Base-by-base conservation (phyloP, 2,888 invertebrate genomes). In the Podotricha telesiphe region DNA sequence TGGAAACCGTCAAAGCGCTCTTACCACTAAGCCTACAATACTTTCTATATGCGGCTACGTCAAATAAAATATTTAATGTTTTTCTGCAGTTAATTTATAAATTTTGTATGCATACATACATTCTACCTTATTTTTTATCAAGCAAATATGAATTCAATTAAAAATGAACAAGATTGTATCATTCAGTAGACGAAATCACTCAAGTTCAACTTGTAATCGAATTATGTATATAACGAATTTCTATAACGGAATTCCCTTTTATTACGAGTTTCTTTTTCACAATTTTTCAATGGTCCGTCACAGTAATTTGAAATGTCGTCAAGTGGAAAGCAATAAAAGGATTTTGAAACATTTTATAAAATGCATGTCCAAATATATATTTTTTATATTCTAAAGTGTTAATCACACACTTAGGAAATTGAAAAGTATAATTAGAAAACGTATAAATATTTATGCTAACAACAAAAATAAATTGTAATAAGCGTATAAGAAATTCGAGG, bases 221-320 rank as follows among this genome's bases (percentile, higher is more conserved):
- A 45, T 59, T 59, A 59, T 45, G 22, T 59, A 59, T 58, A 45
- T n/a, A 59, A 45, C 42, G n/a, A 45, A 42, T 28, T n/a, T 59
- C 8, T 45, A 17, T 59, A 45, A 45, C 22, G 22, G 28, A 22
- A 22, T 59, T 59, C 13, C 45, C 17, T 45, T 59, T 28, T 45
- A 59, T 59, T 11, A 45, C 17, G 22, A 11, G 11, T 45, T 45
- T 28, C 42, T 22, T 59, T 59, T 59, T 59, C 28, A 28, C 22
- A 59, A n/a, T 28, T 28, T 45, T 58, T 59, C 22, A 59, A 59
- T 59, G 22, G 59, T 45, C 45, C 22, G 8, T 42, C 22, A 22
- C 17, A 45, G 59, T 42, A 59, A 45, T 28, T 45, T 59, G 59
- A 59, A 59, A 59, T 45, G 22, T 28, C 45, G 19, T 42, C 5